These are phyloP conservation scores for Leptatherina wallacei DNA, from an alignment of 2,797 vertebrate species.

Conservation along the genomic window DNA sequence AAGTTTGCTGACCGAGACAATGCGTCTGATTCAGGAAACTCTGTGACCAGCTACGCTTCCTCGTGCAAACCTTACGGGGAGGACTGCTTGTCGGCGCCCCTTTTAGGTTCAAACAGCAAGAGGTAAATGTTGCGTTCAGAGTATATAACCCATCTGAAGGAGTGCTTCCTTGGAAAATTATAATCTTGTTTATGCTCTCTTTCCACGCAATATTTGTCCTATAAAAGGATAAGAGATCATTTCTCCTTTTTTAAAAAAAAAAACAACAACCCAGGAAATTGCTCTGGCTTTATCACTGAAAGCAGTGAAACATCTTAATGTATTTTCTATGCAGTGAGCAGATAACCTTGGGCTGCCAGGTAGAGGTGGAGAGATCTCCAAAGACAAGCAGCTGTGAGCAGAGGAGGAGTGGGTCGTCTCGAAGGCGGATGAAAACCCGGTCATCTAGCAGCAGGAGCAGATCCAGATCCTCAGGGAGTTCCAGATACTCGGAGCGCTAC, in stretches of 20 bases:
- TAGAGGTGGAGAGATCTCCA: conserved; percentile 72
- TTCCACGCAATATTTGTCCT: conserved; percentile 30
- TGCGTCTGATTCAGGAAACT: conserved; percentile 96
- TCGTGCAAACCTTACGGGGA: conserved; percentile 87
- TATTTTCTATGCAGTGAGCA: conserved; percentile 76
- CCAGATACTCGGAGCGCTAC: conserved; percentile 83
- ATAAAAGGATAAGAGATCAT: conserved; percentile 18
- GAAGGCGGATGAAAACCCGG: conserved; percentile 71
- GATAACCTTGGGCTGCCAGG: conserved; percentile 78
- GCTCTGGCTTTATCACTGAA: conserved; percentile 17
- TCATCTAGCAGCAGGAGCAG: conserved; percentile 83
- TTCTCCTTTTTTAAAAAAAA: conserved; percentile 15
- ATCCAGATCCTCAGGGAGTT: conserved; percentile 83
- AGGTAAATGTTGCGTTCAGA: conserved; percentile 69
- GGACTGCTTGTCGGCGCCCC: conserved; percentile 73
- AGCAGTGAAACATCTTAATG: conserved; percentile 28
- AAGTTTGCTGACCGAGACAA: conserved; percentile 87
- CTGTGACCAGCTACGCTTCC: conserved; percentile 94
- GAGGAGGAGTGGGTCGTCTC: conserved; percentile 64
- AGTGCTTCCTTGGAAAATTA: conserved; percentile 15
- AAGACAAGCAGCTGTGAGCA: conserved; percentile 59
- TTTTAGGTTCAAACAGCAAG: conserved; percentile 68
- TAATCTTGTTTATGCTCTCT: conserved; percentile 30
- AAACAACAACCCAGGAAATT: background rate
- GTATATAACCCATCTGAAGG: conserved; percentile 35